Conservation (phyloP, 2,797 vertebrate species). For the Aplochiton taeniatus region DNA sequence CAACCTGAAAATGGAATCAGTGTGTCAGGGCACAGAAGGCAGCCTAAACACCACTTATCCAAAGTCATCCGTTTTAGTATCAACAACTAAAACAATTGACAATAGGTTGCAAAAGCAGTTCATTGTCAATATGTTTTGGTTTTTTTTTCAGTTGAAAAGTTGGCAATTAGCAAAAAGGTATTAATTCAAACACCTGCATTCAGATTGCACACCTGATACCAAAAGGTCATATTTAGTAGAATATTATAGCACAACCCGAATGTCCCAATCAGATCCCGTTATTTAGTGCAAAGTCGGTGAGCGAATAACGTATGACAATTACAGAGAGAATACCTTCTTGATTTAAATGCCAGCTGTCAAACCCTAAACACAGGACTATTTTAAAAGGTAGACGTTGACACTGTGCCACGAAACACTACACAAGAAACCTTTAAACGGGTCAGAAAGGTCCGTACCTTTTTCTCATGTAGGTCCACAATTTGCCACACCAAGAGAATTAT, state of each 20-base stretch:
- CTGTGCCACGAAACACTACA: constrained; percentile 58
- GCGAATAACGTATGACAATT: neutral
- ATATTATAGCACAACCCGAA: no score
- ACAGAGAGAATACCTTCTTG: constrained; percentile 70
- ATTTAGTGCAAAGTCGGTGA: no score
- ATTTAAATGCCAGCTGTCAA: constrained; percentile 69
- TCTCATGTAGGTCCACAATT: constrained; percentile 96
- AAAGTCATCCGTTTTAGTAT: constrained; percentile 4
- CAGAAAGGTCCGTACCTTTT: constrained; percentile 89
- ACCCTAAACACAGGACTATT: constrained; percentile 38
- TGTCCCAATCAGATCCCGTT: no score
- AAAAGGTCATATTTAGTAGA: no score
- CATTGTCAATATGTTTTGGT: constrained; percentile 65
- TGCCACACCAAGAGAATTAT: constrained; percentile 99
- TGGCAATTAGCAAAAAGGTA: constrained; percentile 75
- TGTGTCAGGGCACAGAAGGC: constrained; percentile 55
- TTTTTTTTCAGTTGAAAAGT: constrained; percentile 53
- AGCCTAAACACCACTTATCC: constrained; percentile 14
- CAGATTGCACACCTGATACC: constrained; percentile 56
- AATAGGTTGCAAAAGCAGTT: constrained; percentile 63
- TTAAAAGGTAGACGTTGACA: constrained; percentile 46
- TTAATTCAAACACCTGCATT: constrained; percentile 44
- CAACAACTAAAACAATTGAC: constrained; percentile 44
- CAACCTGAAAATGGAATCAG: constrained; percentile 80
- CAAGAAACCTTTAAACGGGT: constrained; percentile 71